Percentiles rank a stretch among this genome's conserved stretches.
Evolutionary conservation across 2,888 invertebrate species (phyloP).

Genomic region (Mythimna impura): DNA sequence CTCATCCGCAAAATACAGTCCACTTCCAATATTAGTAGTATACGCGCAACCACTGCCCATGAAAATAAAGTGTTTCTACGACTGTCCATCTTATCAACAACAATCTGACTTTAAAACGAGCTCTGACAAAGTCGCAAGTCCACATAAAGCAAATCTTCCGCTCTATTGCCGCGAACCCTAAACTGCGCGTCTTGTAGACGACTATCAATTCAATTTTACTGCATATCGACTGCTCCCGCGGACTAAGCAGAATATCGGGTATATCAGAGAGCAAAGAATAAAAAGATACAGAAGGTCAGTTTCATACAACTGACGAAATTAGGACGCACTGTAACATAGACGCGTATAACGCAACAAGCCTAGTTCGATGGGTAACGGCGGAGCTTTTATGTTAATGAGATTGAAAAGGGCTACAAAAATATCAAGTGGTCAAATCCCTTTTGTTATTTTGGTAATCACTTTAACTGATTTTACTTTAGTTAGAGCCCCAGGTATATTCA

Average conservation of each 20-base stretch:
- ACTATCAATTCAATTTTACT: conserved; percentile 73
- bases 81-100: conserved; percentile 28
- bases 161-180: conserved; percentile 56
- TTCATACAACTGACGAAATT: no score
- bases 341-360: no score
- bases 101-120: conserved; percentile 40
- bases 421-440: not conserved
- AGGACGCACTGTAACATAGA: not conserved
- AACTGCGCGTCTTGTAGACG: conserved; percentile 57
- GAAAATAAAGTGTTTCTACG: not conserved
- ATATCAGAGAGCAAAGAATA: conserved; percentile 31
- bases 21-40: no score
- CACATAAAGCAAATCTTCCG: conserved; percentile 55
- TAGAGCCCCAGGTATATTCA: not conserved
- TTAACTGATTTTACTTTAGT: not conserved
- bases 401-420: not conserved
- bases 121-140: conserved; percentile 53
- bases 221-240: conserved; percentile 70
- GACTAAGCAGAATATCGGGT: conserved; percentile 66
- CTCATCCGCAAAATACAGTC: no score
- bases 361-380: no score
- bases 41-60: no score
- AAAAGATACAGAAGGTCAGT: conserved; percentile 22
- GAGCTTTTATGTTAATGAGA: no score
- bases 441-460: not conserved